These are phyloP conservation scores for Vulpes vulpes DNA, from an alignment of 2,113 vertebrate species.

Conservation along the genomic window DNA sequence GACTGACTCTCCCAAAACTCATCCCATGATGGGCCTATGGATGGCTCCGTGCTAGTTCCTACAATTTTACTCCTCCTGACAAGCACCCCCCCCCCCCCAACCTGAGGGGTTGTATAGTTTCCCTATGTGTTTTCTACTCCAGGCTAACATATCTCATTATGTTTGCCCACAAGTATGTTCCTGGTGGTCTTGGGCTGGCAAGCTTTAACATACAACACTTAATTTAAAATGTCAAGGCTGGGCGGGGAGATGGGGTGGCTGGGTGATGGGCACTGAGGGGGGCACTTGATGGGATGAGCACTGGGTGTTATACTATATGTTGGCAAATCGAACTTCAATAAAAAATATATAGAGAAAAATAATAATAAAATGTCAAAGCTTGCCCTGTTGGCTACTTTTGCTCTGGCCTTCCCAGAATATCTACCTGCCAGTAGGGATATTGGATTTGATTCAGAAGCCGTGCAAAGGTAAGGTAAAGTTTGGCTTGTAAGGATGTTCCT, in stretches of 20 bases:
- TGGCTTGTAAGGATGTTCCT: not conserved
- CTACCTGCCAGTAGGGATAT: not conserved
- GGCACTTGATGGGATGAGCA: too few species aligned
- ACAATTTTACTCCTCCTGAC: not conserved
- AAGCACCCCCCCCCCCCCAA: too few species aligned
- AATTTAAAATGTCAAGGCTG: not conserved
- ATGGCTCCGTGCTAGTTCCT: not conserved
- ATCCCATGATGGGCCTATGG: not conserved
- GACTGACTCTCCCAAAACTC: not conserved
- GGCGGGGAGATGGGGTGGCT: too few species aligned
- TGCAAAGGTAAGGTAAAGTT: too few species aligned
- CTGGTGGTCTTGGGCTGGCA: not conserved
- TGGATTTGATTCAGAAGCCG: not conserved
- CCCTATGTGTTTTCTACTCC: too few species aligned
- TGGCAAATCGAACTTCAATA: too few species aligned
- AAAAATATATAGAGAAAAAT: too few species aligned
- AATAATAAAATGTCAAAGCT: not conserved
- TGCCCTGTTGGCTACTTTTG: not conserved
- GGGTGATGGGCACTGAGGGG: too few species aligned
- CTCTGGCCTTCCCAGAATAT: not conserved
- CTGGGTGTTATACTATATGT: too few species aligned
- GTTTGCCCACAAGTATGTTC: not conserved
- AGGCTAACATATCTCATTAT: too few species aligned
- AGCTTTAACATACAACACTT: not conserved
- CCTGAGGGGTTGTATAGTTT: rapidly evolving